Conservation (phyloP, 2,888 invertebrate genomes). For the Lathronympha strigana region DNA sequence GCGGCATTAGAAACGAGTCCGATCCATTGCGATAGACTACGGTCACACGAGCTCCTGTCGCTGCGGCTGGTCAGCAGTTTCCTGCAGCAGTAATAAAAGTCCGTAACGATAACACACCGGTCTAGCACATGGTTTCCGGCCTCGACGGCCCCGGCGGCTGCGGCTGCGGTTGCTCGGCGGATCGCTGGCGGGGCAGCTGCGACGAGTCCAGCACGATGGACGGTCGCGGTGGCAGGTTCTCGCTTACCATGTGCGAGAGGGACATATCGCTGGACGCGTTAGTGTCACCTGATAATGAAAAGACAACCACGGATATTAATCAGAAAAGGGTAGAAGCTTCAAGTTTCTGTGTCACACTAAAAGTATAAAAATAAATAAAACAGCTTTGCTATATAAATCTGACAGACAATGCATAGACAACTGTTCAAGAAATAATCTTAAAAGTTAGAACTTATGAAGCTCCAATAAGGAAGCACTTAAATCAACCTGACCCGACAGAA, state of each 20-base stretch:
- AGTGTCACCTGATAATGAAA: conserved; percentile 72
- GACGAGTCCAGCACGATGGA: conserved; percentile 81
- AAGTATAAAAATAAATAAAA: too few relatives aligned
- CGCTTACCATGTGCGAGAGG: conserved; percentile 80
- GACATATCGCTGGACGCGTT: conserved; percentile 81
- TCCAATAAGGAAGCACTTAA: too few relatives aligned
- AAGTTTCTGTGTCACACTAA: not conserved
- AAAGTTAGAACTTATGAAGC: too few relatives aligned
- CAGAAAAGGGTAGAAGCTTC: not conserved
- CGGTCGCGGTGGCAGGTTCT: conserved; percentile 77
- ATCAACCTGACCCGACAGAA: too few relatives aligned
- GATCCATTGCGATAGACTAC: too few relatives aligned
- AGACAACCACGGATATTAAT: too few relatives aligned
- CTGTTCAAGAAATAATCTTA: too few relatives aligned
- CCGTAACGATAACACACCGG: not conserved
- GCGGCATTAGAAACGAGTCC: too few relatives aligned
- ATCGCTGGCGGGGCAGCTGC: conserved; percentile 77
- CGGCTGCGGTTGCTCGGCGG: conserved; percentile 69
- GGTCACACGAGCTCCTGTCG: not conserved
- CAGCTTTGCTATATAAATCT: too few relatives aligned
- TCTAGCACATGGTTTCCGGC: conserved; percentile 79
- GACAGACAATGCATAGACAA: too few relatives aligned
- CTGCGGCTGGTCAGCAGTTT: not conserved
- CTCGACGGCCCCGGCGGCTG: conserved; percentile 68
- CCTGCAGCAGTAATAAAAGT: too few relatives aligned